phyloP scores from a whole-genome alignment of 2,888 invertebrate species.

The Aleiodes leptofemur region DNA sequence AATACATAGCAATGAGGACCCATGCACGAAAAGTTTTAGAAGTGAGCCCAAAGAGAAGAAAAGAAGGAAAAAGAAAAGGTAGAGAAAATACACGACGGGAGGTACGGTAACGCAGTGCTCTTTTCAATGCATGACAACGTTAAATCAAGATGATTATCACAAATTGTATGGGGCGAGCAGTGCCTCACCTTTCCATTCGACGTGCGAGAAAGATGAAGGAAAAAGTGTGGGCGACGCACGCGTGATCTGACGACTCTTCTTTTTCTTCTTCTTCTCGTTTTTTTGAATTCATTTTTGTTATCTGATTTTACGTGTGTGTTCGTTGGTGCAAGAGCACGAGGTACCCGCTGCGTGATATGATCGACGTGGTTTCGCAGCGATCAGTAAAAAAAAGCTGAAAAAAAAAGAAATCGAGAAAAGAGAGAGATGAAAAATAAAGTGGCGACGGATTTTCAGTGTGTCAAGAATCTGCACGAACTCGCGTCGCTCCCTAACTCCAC shows the following conservation, averaged over 20 bases:
- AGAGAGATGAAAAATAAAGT: conserved; percentile 18
- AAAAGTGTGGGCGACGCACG: conserved; percentile 24
- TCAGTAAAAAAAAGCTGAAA: conserved; percentile 10
- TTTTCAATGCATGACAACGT: conserved; percentile 37
- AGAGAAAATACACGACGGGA: conserved; percentile 20
- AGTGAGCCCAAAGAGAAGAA: neutral
- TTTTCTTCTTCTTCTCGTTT: conserved; percentile 6
- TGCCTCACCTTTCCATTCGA: conserved; percentile 29
- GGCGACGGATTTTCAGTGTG: conserved; percentile 29
- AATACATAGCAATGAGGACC: conserved; percentile 1
- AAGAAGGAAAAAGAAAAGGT: neutral
- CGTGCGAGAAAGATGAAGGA: conserved; percentile 7
- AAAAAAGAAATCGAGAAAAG: conserved; percentile 21
- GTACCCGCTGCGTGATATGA: conserved; percentile 36
- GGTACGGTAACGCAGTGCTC: neutral
- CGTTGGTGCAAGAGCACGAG: conserved; percentile 35
- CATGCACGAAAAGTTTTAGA: neutral
- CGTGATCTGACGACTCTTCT: conserved; percentile 13
- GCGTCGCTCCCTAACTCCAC: conserved; percentile 27
- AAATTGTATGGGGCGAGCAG: conserved; percentile 4
- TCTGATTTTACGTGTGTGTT: conserved; percentile 27
- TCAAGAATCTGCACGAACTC: conserved; percentile 25
- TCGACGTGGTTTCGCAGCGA: conserved; percentile 28
- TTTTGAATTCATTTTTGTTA: conserved; percentile 2
- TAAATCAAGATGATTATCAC: conserved; percentile 41